Evolutionary conservation across 2,113 vertebrate genomes (phyloP).

Genomic region (Cyprinodon tularosa): DNA sequence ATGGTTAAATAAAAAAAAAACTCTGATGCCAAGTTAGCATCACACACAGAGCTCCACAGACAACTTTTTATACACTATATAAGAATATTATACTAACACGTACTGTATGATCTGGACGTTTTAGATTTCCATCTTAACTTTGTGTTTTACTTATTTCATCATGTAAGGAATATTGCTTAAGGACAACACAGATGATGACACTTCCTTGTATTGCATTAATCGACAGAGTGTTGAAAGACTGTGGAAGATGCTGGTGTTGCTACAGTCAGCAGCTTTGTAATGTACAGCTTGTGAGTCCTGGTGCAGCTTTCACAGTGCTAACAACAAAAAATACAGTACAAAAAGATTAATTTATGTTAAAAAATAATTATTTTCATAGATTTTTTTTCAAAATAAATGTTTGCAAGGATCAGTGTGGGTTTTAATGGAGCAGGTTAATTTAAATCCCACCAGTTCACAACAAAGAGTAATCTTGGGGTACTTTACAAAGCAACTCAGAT

Average conservation of each 20-base stretch:
- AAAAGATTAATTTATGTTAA: not conserved
- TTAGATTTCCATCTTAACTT: not conserved
- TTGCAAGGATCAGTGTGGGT: not conserved
- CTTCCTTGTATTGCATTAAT: constrained; percentile 32
- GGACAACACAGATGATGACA: constrained; percentile 29
- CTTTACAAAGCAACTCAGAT: not conserved
- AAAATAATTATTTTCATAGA: not conserved
- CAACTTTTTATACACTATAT: not conserved
- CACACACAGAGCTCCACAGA: not conserved
- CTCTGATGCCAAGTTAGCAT: too few relatives aligned
- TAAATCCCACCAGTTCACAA: not conserved
- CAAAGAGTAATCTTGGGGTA: not conserved
- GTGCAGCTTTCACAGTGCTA: constrained; percentile 7
- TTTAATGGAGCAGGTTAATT: not conserved
- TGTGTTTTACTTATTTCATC: not conserved
- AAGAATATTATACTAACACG: not conserved
- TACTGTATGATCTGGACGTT: not conserved
- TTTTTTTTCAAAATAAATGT: not conserved
- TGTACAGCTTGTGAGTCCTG: constrained; percentile 1
- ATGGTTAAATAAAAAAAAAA: too few relatives aligned
- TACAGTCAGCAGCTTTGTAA: constrained; percentile 31
- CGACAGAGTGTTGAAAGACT: constrained; percentile 44
- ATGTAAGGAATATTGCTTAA: constrained; percentile 38
- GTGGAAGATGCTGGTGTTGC: not conserved
- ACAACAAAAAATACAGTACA: not conserved